phyloP scores from a whole-genome alignment of 2,888 invertebrate genomes.

The Drosophila formosana region DNA sequence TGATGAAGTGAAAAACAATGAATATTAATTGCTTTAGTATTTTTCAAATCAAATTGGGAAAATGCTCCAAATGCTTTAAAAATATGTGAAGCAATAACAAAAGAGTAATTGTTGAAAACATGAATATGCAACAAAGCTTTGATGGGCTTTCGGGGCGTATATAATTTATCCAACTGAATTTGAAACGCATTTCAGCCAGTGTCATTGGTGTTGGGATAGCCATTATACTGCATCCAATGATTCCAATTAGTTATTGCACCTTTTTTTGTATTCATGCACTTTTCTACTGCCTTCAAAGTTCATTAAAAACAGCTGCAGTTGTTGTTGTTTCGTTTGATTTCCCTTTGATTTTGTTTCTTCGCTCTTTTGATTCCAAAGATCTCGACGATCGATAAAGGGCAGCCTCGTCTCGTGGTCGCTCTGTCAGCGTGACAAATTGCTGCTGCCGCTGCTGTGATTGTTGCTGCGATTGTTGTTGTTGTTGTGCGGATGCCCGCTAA shows the following conservation, averaged over 20 bases:
- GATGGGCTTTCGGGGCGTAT: background rate
- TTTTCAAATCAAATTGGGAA: too few species aligned
- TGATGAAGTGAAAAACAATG: too few species aligned
- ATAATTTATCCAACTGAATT: background rate
- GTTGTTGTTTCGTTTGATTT: constrained; percentile 8
- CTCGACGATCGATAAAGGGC: constrained; percentile 52
- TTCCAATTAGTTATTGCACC: constrained; percentile 31
- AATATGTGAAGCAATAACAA: background rate
- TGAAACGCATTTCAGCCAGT: constrained; percentile 2
- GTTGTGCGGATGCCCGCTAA: constrained; percentile 49
- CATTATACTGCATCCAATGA: constrained; percentile 7
- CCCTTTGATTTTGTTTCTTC: constrained; percentile 5
- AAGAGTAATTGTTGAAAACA: background rate
- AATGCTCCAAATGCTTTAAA: too few species aligned
- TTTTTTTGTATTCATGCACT: constrained; percentile 7
- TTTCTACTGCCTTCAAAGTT: constrained; percentile 18
- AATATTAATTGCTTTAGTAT: too few species aligned
- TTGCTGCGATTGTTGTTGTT: too few species aligned
- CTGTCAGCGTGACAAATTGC: constrained; percentile 73
- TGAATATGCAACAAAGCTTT: background rate
- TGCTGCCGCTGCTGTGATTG: constrained; percentile 15
- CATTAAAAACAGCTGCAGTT: constrained; percentile 34
- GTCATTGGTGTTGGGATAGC: constrained; percentile 1
- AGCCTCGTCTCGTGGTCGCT: constrained; percentile 2
- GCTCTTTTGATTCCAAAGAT: constrained; percentile 47